Base-by-base conservation (phyloP, 2,113 vertebrate species). In the Microtus richardsoni region DNA sequence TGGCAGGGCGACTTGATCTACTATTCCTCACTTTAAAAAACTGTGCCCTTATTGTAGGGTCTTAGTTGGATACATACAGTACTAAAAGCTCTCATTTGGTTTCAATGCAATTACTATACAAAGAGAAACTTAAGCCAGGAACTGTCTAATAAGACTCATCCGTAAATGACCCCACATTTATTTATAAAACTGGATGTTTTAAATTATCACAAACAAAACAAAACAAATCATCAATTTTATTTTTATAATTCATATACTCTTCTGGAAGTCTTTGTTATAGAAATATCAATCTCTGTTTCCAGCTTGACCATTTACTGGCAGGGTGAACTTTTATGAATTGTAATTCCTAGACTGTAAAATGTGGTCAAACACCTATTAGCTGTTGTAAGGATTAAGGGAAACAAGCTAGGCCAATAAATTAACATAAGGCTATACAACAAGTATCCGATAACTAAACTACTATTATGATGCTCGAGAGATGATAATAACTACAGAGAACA, bases 1-100 rank as follows among this genome's bases (percentile, higher is more conserved):
- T 8, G 41, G 39, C 2, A 8, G 5, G 39, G 7, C 0, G 0
- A 3, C 8, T 1, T 17, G 5, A 41, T 58, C 30, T 16, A 14
- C 3, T 89, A 1, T 17, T 52, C 41, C 60, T 36, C 21, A 47
- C 49, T 90, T 80, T 41, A n/a, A 22, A 74, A 39, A 30, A 44
- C 66, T 2, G 22, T 1, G 73, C 14, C 10, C 33, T 30, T 33
- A 49, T 13, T 17, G 19, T 74, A 74, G 73, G n/a, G 60, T 21
- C 8, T 36, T 13, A 5, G 0, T 41, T 68, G 49, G 30, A 91
- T 41, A 79, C 70, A 36, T 7, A 19, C 2, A 78, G 44, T 26
- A 9, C 26, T 24, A 52, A n/a, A 74, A 24, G 21, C 14, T n/a
- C 36, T 39, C 17, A 21, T 86, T 44, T 73, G n/a, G 60, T 33